Percentiles rank a stretch among this genome's conserved stretches.
Evolutionary conservation across 2,113 vertebrate genomes (phyloP).

Genomic region (Stigmatopora nigra): DNA sequence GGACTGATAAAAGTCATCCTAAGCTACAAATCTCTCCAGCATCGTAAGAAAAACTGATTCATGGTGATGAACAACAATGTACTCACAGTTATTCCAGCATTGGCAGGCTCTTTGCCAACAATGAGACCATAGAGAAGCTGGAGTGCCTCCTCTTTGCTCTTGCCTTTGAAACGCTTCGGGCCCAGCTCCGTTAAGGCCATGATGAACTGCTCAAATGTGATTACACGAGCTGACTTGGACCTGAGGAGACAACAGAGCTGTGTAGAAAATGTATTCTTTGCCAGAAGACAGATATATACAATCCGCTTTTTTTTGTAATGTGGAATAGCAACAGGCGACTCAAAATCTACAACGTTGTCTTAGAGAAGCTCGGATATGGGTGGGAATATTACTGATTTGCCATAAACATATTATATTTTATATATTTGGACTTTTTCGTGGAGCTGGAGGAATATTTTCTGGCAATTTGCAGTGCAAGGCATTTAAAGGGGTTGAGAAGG

Average conservation of each 20-base stretch:
- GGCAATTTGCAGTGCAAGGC: too few species aligned
- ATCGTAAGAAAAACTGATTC: not conserved
- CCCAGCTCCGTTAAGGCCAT: constrained; percentile 78
- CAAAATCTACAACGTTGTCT: not conserved
- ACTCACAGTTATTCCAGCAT: constrained; percentile 73
- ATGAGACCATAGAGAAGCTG: constrained; percentile 71
- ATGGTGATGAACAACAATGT: not conserved
- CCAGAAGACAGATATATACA: not conserved
- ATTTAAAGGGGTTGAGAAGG: too few species aligned
- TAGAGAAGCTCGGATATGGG: not conserved
- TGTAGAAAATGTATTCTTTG: not conserved
- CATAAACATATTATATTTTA: not conserved
- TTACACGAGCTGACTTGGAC: constrained; percentile 74
- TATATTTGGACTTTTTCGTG: not conserved
- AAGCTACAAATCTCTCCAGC: not conserved
- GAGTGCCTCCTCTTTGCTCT: constrained; percentile 71
- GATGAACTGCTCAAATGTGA: constrained; percentile 79
- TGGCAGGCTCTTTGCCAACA: constrained; percentile 76
- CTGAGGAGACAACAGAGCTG: constrained; percentile 50
- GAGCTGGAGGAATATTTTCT: not conserved
- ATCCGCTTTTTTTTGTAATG: not conserved
- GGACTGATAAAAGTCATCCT: not conserved
- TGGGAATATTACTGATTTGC: not conserved
- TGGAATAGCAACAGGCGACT: not conserved
- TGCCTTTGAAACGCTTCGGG: constrained; percentile 75